These are phyloP conservation scores for Bicyclus anynana DNA, from an alignment of 1,140 invertebrate species.

Conservation along the genomic window DNA sequence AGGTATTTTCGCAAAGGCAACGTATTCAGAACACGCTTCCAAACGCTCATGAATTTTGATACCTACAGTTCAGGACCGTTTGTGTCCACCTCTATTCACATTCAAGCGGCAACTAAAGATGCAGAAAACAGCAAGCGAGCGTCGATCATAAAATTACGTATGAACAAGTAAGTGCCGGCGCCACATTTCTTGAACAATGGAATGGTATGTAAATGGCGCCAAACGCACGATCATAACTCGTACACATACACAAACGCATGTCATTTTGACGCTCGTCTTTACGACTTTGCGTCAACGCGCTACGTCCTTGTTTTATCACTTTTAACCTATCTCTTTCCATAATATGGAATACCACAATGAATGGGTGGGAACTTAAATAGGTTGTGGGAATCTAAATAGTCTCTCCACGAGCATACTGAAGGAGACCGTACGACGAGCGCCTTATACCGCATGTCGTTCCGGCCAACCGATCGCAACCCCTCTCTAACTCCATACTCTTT, in stretches of 20 bases:
- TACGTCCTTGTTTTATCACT: neutral
- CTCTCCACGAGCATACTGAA: no score
- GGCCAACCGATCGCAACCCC: no score
- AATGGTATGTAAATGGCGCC: constrained; percentile 61
- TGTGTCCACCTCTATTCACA: constrained; percentile 48
- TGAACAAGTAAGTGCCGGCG: constrained; percentile 57
- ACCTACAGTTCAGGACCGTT: constrained; percentile 53
- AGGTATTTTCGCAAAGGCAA: constrained; percentile 38
- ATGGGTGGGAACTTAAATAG: no score
- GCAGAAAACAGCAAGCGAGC: constrained; percentile 53
- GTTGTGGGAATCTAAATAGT: no score
- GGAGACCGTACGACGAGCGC: no score
- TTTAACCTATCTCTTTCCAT: neutral
- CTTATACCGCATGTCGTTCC: no score
- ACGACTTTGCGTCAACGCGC: neutral
- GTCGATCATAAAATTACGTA: constrained; percentile 67
- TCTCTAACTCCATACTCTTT: no score
- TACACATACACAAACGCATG: constrained; percentile 29
- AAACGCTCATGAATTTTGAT: constrained; percentile 55
- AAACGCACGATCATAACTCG: constrained; percentile 57
- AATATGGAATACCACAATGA: no score
- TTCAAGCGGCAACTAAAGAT: constrained; percentile 47
- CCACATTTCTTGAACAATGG: constrained; percentile 71
- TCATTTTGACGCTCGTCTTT: constrained; percentile 3
- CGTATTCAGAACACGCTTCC: constrained; percentile 45